A percentile compares a stretch with the other conserved stretches of the same genome.
Evolutionary conservation across 2,797 vertebrate genomes (phyloP).

Genomic region (Gallinago solitaria): DNA sequence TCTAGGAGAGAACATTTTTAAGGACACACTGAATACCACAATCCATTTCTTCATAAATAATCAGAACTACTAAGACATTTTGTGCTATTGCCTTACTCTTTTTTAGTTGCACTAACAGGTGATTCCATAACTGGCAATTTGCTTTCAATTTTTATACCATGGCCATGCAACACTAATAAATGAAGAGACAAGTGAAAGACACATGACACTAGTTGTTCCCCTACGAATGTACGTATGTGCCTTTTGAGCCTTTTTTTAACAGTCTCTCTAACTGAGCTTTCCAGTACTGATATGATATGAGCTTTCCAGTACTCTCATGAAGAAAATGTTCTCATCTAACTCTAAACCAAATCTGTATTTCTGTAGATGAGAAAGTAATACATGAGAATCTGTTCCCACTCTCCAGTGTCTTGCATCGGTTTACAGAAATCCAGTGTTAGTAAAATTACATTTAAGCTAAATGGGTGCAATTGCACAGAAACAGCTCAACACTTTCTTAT

Average conservation of each 20-base stretch:
- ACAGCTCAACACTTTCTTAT: not conserved
- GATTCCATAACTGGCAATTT: not conserved
- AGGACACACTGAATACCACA: not conserved
- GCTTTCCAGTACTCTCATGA: not conserved
- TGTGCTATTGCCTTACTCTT: not conserved
- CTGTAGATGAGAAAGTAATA: not conserved
- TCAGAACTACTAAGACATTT: not conserved
- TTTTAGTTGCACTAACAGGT: not conserved
- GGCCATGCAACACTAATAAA: not conserved
- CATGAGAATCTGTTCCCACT: not conserved
- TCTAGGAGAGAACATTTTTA: conserved; percentile 73
- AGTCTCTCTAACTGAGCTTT: not conserved
- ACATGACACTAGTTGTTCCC: not conserved
- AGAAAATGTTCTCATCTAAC: not conserved
- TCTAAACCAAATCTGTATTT: not conserved
- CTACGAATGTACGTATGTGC: not conserved
- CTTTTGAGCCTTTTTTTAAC: not conserved
- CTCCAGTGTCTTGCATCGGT: not conserved
- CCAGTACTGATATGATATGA: not conserved
- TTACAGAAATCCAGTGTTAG: not conserved
- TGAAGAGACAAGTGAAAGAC: not conserved
- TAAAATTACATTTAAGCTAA: not conserved
- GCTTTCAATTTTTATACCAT: not conserved
- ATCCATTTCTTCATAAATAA: not conserved
- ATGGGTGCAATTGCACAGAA: not conserved